Conservation (phyloP, 2,113 vertebrate genomes). For the Arenaria interpres region DNA sequence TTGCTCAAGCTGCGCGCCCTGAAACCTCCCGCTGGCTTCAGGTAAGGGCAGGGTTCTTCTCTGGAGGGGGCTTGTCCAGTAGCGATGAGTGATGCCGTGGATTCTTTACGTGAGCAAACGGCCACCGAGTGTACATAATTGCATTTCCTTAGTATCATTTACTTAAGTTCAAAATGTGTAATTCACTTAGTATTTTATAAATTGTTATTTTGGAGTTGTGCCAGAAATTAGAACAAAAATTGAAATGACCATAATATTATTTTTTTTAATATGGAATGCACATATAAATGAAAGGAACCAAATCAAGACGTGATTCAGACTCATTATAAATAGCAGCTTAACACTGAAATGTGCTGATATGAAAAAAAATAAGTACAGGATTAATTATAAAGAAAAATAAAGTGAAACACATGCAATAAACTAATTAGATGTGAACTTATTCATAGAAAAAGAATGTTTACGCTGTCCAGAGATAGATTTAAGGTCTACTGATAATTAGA, state of each 20-base stretch:
- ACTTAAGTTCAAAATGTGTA: background rate
- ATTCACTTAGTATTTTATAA: conserved; percentile 6
- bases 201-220: background rate
- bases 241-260: background rate
- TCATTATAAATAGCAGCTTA: background rate
- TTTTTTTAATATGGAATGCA: background rate
- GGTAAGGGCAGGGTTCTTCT: background rate
- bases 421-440: background rate
- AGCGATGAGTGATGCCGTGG: background rate
- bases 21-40: background rate
- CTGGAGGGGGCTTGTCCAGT: background rate
- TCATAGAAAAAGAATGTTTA: conserved; percentile 1
- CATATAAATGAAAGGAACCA: background rate
- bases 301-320: background rate
- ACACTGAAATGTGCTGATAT: background rate
- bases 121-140: background rate
- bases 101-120: background rate
- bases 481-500: background rate
- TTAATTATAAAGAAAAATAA: conserved; percentile 10
- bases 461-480: background rate
- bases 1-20: background rate
- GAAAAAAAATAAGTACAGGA: background rate
- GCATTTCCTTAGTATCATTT: background rate
- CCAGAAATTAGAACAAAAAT: conserved; percentile 14
- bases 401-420: background rate